Percentiles rank a stretch among this genome's conserved stretches.
Conservation (phyloP, 2,797 vertebrate genomes). For the Spatula versicolor region DNA sequence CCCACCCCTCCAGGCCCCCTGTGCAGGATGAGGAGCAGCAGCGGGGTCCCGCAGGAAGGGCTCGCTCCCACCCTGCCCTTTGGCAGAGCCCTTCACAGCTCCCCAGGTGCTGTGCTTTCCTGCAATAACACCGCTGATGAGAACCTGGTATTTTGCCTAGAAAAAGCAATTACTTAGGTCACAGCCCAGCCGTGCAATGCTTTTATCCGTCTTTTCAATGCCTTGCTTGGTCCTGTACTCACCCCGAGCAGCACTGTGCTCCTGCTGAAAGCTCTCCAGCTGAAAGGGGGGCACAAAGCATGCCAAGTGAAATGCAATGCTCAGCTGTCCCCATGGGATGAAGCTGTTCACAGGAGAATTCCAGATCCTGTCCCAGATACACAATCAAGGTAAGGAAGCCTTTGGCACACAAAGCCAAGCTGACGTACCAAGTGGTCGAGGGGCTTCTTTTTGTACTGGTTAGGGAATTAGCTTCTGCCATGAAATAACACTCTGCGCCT, state of each 20-base stretch:
- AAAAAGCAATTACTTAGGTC: neutral
- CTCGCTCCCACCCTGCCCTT: neutral
- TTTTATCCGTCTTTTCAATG: neutral
- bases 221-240: fast-evolving
- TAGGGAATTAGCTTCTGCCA: neutral
- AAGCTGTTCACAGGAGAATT: fast-evolving
- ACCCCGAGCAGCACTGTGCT: fast-evolving
- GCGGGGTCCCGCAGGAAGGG: neutral
- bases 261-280: neutral
- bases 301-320: fast-evolving
- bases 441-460: fast-evolving
- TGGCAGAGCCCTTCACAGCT: fast-evolving
- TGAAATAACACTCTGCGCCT: fast-evolving
- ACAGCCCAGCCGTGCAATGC: neutral
- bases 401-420: fast-evolving
- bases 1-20: neutral
- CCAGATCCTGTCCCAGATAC: fast-evolving
- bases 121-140: neutral
- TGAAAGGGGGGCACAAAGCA: fast-evolving
- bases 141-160: neutral
- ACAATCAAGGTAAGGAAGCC: fast-evolving
- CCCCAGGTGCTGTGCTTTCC: neutral
- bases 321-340: fast-evolving
- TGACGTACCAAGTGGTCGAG: fast-evolving
- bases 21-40: too few species aligned